Evolutionary conservation across 2,113 vertebrate species (phyloP).

Genomic region (Notothenia coriiceps): DNA sequence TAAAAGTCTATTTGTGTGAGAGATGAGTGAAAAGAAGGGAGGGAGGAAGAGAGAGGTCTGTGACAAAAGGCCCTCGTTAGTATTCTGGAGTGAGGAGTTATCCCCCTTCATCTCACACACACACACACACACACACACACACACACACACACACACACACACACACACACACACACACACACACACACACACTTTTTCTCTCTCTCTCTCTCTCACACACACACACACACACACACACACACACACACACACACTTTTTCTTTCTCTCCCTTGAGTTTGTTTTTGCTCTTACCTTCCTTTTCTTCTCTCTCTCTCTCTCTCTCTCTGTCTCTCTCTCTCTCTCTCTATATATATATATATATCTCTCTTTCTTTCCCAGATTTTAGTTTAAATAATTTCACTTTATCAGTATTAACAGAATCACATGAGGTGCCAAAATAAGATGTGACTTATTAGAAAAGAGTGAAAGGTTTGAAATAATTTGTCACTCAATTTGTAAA

Average conservation of each 20-base stretch:
- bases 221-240: too few relatives aligned
- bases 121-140: background rate
- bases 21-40: constrained; percentile 50
- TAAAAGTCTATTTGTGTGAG: background rate
- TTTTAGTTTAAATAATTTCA: background rate
- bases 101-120: constrained; percentile 50
- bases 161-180: constrained; percentile 15
- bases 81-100: constrained; percentile 75
- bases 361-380: background rate
- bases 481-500: background rate
- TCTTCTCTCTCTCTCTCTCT: background rate
- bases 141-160: too few relatives aligned
- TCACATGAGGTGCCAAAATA: background rate
- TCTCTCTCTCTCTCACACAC: too few relatives aligned
- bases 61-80: constrained; percentile 79
- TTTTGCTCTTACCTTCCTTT: constrained; percentile 8
- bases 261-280: constrained; percentile 2
- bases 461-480: background rate
- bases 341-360: background rate
- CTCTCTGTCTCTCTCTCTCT: background rate
- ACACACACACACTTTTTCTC: background rate
- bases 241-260: too few relatives aligned
- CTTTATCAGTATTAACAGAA: background rate
- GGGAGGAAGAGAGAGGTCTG: constrained; percentile 63
- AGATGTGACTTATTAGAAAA: background rate